Evolutionary conservation across 2,797 vertebrate species (phyloP).

Genomic region (Babyrousa celebensis): DNA sequence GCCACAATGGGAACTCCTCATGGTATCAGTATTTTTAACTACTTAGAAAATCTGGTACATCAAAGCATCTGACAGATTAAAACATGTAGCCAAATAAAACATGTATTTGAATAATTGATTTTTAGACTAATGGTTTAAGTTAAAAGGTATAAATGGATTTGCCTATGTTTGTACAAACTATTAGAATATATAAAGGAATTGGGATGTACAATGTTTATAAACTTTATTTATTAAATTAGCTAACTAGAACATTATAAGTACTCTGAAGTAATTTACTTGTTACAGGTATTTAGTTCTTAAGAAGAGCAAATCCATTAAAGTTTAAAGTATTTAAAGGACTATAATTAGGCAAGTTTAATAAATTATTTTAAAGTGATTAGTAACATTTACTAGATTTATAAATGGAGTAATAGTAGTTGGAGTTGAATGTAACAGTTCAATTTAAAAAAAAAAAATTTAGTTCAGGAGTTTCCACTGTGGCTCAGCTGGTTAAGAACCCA

Average conservation of each 20-base stretch:
- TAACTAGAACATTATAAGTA: slow-evolving; percentile 40
- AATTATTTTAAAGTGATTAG: slow-evolving; percentile 48
- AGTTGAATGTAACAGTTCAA: slow-evolving; percentile 24
- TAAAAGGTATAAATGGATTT: slow-evolving; percentile 56
- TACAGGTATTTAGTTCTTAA: slow-evolving; percentile 57
- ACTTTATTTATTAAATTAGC: slow-evolving; percentile 62
- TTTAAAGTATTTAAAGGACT: slow-evolving; percentile 64
- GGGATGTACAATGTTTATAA: slow-evolving; percentile 45
- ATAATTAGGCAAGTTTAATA: slow-evolving; percentile 62
- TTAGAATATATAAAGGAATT: slow-evolving; percentile 47
- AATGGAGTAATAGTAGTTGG: slow-evolving; percentile 37
- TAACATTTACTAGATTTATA: slow-evolving; percentile 55
- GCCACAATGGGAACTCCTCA: no score
- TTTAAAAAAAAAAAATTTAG: neutral
- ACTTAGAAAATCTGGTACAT: slow-evolving; percentile 12
- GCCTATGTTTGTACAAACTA: neutral
- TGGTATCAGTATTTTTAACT: slow-evolving; percentile 35
- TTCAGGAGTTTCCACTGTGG: no score
- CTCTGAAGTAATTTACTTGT: slow-evolving; percentile 58
- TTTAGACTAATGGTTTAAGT: slow-evolving; percentile 29
- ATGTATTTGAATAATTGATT: slow-evolving; percentile 9
- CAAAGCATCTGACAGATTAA: slow-evolving; percentile 9
- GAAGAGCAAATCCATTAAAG: slow-evolving; percentile 61
- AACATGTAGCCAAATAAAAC: slow-evolving; percentile 52
- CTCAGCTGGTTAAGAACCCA: no score